Evolutionary conservation across 2,113 vertebrate genomes (phyloP).

Genomic region (Sciurus niger): DNA sequence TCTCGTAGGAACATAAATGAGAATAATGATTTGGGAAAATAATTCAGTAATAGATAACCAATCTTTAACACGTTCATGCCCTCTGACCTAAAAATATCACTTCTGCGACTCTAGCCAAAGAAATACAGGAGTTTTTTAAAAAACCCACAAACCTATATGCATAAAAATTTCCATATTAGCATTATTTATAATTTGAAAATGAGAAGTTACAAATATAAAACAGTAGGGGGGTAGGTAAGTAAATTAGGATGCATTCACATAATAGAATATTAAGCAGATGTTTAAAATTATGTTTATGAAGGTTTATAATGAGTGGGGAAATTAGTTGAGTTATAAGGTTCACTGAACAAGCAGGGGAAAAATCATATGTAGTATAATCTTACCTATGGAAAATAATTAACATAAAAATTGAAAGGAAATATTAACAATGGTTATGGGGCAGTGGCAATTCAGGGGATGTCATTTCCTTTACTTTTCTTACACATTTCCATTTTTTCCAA

Average conservation of each 20-base stretch:
- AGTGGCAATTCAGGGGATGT: too few species aligned
- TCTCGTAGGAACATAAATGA: constrained; percentile 67
- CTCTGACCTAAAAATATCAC: constrained; percentile 74
- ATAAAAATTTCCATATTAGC: constrained; percentile 70
- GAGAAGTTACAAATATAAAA: constrained; percentile 67
- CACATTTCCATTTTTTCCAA: constrained; percentile 1
- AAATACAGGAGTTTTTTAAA: too few species aligned
- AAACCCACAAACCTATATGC: neutral
- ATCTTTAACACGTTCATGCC: constrained; percentile 49
- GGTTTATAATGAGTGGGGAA: constrained; percentile 56
- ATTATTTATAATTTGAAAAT: constrained; percentile 76
- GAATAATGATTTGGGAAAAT: constrained; percentile 73
- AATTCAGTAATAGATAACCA: constrained; percentile 67
- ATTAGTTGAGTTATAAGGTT: constrained; percentile 48
- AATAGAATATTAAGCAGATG: constrained; percentile 69
- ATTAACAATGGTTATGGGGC: neutral
- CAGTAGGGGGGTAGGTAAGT: constrained; percentile 9
- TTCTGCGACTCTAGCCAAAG: constrained; percentile 76
- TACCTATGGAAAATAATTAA: neutral
- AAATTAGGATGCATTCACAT: constrained; percentile 34
- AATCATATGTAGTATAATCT: neutral
- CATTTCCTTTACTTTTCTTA: constrained; percentile 16
- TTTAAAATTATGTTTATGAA: constrained; percentile 71
- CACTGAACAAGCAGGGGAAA: neutral
- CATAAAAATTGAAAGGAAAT: constrained; percentile 36